Evolutionary conservation across 2,888 invertebrate genomes (phyloP).

Genomic region (Drosophila niveifrons): DNA sequence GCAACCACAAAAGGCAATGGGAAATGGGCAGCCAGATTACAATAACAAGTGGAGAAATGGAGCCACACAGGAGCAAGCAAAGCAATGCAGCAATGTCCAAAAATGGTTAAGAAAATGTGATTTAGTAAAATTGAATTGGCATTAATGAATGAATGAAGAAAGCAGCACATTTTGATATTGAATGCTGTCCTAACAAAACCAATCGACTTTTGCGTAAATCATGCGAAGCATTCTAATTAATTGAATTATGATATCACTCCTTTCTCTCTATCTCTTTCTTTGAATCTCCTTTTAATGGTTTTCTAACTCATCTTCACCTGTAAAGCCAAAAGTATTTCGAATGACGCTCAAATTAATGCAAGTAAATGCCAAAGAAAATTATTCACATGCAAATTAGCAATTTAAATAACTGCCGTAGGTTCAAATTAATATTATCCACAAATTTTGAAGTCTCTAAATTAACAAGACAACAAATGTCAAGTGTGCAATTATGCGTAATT

Average conservation of each 20-base stretch:
- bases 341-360: too few species aligned
- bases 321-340: too few species aligned
- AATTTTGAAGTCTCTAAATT: too few species aligned
- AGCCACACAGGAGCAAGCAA: conserved; percentile 1
- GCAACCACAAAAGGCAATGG: conserved; percentile 63
- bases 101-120: conserved; percentile 39
- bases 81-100: conserved; percentile 12
- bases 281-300: too few species aligned
- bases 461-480: too few species aligned
- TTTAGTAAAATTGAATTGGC: conserved; percentile 51
- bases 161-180: conserved; percentile 1
- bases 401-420: too few species aligned
- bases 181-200: neutral
- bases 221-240: conserved; percentile 10
- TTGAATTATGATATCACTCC: conserved; percentile 4
- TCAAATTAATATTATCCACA: too few species aligned
- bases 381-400: too few species aligned
- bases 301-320: too few species aligned
- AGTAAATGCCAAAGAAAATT: too few species aligned
- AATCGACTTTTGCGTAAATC: neutral
- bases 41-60: neutral
- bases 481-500: too few species aligned
- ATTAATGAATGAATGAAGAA: conserved; percentile 14
- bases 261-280: neutral
- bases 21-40: conserved; percentile 4